Base-by-base conservation (phyloP, 2,113 vertebrate species). In the Nanorana parkeri region DNA sequence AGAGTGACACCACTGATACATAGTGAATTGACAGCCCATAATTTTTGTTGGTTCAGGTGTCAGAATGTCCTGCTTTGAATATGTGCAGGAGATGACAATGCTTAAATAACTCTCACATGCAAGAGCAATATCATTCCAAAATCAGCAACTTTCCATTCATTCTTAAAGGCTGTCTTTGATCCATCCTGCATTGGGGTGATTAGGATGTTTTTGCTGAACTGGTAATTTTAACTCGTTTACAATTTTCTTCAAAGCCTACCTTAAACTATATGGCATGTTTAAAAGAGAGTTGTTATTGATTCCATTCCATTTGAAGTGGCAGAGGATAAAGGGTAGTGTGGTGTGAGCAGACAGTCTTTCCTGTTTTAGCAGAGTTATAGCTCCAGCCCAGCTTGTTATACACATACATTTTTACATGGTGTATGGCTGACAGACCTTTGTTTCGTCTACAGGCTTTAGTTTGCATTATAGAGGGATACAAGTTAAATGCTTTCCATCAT, bases 201-300 rank as follows among this genome's bases (percentile, higher is more conserved):
- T 74, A 60, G 20, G 56, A 36, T 21, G 55, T 54, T 74, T 73
- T 28, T 23, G n/a, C 54, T 58, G 13, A 58, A 60, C 71, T 29
- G 60, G 54, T 74, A n/a, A 36, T 74, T 58, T 74, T 17, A 75
- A 41, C 55, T 75, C 60, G 54, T 74, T 74, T 21, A 20, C 20
- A 60, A 36, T 74, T 74, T 75, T 61, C 72, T 75, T 75, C 72
- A 61, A 60, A 75, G 72, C 29, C n/a, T 32, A 61, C 56, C 72
- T 58, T 36, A 60, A 36, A 29, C 54, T 75, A 17, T 29, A 41
- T 36, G 72, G 28, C 21, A 41, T 23, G 72, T 16, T 60, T 41
- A 32, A 41, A 60, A 74, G 55, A 74, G 20, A 60, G 20, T 17
- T 61, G 28, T 60, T 61, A 75, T 24, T 75, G 56, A 75, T 61